phyloP scores from a whole-genome alignment of 2,888 invertebrate genomes.

The Cylloceria caligata region DNA sequence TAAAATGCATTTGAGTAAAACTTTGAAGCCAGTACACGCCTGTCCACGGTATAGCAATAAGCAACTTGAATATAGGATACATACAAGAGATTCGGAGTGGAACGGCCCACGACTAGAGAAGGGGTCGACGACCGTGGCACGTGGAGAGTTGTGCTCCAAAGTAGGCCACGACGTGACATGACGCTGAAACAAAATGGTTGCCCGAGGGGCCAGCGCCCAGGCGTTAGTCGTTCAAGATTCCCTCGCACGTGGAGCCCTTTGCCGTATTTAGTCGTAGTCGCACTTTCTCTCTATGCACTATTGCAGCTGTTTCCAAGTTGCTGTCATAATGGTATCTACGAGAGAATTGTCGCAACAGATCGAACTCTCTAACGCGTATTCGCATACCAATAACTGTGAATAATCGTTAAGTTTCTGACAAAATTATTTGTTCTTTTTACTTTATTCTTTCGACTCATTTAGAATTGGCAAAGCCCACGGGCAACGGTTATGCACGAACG shows the following conservation, averaged over 20 bases:
- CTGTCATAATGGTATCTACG: slow-evolving; percentile 1
- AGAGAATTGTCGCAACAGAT: background rate
- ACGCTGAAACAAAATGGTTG: slow-evolving; percentile 82
- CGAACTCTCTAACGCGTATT: background rate
- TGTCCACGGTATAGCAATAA: slow-evolving; percentile 19
- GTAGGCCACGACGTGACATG: slow-evolving; percentile 83
- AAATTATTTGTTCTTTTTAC: background rate
- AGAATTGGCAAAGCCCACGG: background rate
- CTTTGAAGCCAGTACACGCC: slow-evolving; percentile 7
- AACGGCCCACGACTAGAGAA: slow-evolving; percentile 62
- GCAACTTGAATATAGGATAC: slow-evolving; percentile 5
- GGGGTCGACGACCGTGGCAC: slow-evolving; percentile 82
- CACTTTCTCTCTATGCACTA: slow-evolving; percentile 20
- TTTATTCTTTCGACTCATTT: background rate
- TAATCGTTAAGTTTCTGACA: background rate
- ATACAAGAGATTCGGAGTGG: slow-evolving; percentile 52
- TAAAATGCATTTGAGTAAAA: background rate
- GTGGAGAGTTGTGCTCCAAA: slow-evolving; percentile 79
- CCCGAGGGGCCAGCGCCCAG: slow-evolving; percentile 60
- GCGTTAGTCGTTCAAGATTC: slow-evolving; percentile 42
- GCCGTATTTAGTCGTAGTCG: slow-evolving; percentile 12
- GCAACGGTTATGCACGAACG: background rate
- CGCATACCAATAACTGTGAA: background rate
- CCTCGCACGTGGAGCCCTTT: slow-evolving; percentile 24
- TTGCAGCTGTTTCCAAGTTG: background rate